A percentile compares a stretch with the other conserved stretches of the same genome.
phyloP scores from a whole-genome alignment of 2,888 invertebrate species.

The Chrysina gloriosa region DNA sequence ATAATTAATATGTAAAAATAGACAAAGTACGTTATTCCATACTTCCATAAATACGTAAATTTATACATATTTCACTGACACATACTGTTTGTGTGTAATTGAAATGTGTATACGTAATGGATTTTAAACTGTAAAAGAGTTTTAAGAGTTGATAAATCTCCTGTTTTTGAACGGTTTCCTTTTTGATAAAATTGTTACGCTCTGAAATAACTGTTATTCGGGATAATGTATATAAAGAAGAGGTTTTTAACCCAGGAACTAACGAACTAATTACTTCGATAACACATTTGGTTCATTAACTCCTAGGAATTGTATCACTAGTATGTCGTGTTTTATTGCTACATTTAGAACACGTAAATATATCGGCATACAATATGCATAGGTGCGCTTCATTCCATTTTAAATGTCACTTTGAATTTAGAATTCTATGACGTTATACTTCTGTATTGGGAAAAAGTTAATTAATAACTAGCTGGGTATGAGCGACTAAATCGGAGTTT shows the following conservation, averaged over 20 bases:
- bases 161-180: constrained; percentile 41
- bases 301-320: constrained; percentile 14
- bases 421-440: too few species aligned
- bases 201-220: constrained; percentile 42
- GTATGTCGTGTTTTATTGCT: not conserved
- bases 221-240: constrained; percentile 33
- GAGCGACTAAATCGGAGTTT: too few species aligned
- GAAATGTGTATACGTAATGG: constrained; percentile 10
- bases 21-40: too few species aligned
- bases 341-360: too few species aligned
- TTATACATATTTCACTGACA: not conserved
- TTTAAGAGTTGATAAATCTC: constrained; percentile 30
- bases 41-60: too few species aligned
- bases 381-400: too few species aligned
- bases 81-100: not conserved
- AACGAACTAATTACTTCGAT: constrained; percentile 22
- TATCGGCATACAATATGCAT: too few species aligned
- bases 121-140: constrained; percentile 27
- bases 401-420: too few species aligned
- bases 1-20: too few species aligned
- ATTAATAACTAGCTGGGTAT: too few species aligned
- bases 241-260: constrained; percentile 36
- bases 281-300: constrained; percentile 28
- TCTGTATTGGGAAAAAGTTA: too few species aligned
- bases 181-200: constrained; percentile 40